phyloP scores from a whole-genome alignment of 2,888 invertebrate species.

The Nomada ferruginata region DNA sequence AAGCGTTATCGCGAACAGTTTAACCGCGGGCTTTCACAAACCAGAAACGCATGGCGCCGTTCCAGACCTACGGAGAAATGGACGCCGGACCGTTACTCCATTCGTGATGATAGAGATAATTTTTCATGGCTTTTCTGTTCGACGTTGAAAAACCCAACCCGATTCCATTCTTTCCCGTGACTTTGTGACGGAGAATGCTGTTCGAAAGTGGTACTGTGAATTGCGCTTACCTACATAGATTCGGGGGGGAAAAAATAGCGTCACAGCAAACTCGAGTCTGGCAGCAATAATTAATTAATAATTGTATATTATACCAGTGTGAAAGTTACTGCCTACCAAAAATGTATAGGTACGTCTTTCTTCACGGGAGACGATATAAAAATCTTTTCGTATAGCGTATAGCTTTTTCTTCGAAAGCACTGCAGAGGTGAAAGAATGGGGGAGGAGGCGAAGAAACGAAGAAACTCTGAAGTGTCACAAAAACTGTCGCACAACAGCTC shows the following conservation, averaged over 20 bases:
- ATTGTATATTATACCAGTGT: too few relatives aligned
- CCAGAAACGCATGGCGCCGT: not conserved
- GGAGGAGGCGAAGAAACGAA: not conserved
- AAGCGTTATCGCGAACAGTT: slow-evolving; percentile 44
- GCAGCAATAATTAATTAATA: too few relatives aligned
- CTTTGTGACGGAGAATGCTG: too few relatives aligned
- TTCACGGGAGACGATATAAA: not conserved
- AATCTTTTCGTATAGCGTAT: not conserved
- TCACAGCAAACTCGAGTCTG: too few relatives aligned
- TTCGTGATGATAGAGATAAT: slow-evolving; percentile 11
- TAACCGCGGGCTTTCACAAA: slow-evolving; percentile 35
- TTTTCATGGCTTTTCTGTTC: not conserved
- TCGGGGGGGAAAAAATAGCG: too few relatives aligned
- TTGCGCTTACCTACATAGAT: too few relatives aligned
- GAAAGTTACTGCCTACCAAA: not conserved
- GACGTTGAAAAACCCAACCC: too few relatives aligned
- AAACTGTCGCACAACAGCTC: slow-evolving; percentile 26
- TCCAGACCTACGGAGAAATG: not conserved
- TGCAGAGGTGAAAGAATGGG: not conserved
- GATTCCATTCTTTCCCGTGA: too few relatives aligned
- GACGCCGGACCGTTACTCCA: slow-evolving; percentile 28
- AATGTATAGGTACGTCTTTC: not conserved
- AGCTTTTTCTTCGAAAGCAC: not conserved
- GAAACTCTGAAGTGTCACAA: slow-evolving; percentile 11
- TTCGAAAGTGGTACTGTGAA: too few relatives aligned